These are phyloP conservation scores for Oncorhynchus gorbuscha DNA, from an alignment of 2,113 vertebrate species.

Conservation along the genomic window DNA sequence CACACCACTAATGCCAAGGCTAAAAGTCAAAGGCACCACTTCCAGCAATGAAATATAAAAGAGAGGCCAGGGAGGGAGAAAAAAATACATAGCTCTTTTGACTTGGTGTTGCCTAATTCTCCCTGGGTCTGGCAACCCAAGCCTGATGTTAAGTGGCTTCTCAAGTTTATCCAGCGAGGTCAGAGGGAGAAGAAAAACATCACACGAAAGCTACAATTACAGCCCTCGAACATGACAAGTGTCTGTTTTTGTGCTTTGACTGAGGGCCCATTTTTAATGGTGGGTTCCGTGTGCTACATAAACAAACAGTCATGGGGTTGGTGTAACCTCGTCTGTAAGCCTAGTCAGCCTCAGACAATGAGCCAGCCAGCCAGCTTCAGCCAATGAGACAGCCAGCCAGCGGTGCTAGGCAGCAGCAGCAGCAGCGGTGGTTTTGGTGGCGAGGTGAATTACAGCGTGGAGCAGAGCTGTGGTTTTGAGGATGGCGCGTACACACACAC, in stretches of 20 bases:
- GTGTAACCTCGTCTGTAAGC: constrained; percentile 59
- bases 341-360: constrained; percentile 27
- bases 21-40: constrained; percentile 48
- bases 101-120: constrained; percentile 59
- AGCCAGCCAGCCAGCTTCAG: constrained; percentile 31
- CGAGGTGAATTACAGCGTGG: constrained; percentile 75
- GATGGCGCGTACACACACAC: constrained; percentile 50
- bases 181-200: constrained; percentile 80
- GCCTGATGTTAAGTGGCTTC: constrained; percentile 76
- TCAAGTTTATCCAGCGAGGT: constrained; percentile 80
- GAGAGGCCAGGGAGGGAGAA: constrained; percentile 3
- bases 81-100: constrained; percentile 44
- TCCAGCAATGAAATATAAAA: constrained; percentile 50
- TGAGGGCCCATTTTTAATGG: constrained; percentile 71
- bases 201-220: constrained; percentile 76
- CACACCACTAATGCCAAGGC: constrained; percentile 27
- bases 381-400: constrained; percentile 31
- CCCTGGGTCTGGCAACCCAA: constrained; percentile 68
- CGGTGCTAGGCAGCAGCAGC: constrained; percentile 52
- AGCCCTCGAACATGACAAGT: constrained; percentile 77
- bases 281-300: constrained; percentile 71
- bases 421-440: constrained; percentile 75
- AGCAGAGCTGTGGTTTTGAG: constrained; percentile 75
- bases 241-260: constrained; percentile 77
- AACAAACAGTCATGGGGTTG: constrained; percentile 76